Percentiles rank a stretch among this genome's conserved stretches.
phyloP scores from a whole-genome alignment of 1,140 invertebrate genomes.

The Conus betulinus region DNA sequence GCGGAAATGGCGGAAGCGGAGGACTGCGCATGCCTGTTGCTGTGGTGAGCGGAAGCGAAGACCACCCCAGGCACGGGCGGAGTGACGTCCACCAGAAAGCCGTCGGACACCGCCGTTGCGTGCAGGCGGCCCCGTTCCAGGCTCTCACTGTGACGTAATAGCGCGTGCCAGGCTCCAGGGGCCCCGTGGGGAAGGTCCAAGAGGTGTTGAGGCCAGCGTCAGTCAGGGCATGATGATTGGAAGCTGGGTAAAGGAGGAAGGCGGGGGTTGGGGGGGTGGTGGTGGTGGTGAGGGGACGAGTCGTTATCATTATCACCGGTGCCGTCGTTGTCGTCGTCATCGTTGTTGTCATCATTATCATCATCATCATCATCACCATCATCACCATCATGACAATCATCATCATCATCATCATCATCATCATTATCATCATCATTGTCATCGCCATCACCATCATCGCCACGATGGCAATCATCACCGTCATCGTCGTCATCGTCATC shows the following conservation, averaged over 20 bases:
- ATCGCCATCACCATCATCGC: too few species aligned
- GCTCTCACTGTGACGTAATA: constrained; percentile 51
- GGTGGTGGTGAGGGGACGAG: too few species aligned
- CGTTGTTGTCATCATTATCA: background rate
- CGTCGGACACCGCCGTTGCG: constrained; percentile 47
- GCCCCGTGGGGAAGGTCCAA: background rate
- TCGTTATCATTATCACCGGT: background rate
- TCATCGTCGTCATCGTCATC: too few species aligned
- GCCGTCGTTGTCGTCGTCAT: background rate
- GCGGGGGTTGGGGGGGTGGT: too few species aligned
- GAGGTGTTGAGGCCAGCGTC: constrained; percentile 29
- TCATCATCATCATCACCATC: background rate
- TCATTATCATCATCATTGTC: too few species aligned
- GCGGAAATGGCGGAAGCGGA: constrained; percentile 29
- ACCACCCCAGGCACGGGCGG: constrained; percentile 44
- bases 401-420: too few species aligned
- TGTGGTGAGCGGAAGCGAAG: constrained; percentile 44
- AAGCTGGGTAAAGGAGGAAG: background rate
- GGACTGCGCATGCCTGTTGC: constrained; percentile 22
- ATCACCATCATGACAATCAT: background rate
- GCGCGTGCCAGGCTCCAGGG: constrained; percentile 37
- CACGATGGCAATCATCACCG: too few species aligned
- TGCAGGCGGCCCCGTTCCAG: constrained; percentile 43
- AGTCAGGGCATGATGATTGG: background rate
- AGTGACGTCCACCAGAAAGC: constrained; percentile 48